phyloP scores from a whole-genome alignment of 1,140 invertebrate genomes.

The Drosophila lacertosa region DNA sequence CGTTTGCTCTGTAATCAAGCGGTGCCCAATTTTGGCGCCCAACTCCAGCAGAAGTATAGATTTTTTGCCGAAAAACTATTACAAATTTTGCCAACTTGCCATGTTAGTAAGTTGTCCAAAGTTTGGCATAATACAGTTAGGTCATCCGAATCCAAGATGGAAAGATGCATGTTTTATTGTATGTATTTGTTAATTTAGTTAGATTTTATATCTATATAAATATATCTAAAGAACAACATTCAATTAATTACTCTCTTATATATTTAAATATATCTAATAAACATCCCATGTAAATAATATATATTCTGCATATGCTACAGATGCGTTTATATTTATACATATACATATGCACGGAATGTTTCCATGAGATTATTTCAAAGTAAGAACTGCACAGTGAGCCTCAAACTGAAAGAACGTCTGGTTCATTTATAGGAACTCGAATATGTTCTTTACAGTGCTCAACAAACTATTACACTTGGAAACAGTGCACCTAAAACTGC shows the following conservation, averaged over 20 bases:
- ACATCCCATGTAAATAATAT: conserved; percentile 8
- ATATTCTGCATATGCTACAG: neutral
- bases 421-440: neutral
- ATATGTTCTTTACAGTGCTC: neutral
- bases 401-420: neutral
- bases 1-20: conserved; percentile 61
- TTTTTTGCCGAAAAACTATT: conserved; percentile 15
- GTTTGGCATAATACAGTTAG: conserved; percentile 40
- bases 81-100: conserved; percentile 71
- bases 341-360: no score
- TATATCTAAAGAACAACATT: conserved; percentile 7
- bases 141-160: conserved; percentile 7
- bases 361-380: neutral
- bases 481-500: neutral
- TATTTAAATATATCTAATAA: neutral
- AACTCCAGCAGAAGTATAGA: conserved; percentile 9
- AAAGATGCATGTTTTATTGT: conserved; percentile 13
- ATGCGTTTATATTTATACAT: no score
- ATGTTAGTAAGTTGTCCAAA: conserved; percentile 68
- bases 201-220: conserved; percentile 42
- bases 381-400: neutral
- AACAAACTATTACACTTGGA: neutral
- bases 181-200: conserved; percentile 39
- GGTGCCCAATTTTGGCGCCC: conserved; percentile 30
- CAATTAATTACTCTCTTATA: conserved; percentile 3